Conservation (phyloP, 2,113 vertebrate genomes). For the Lepus europaeus region DNA sequence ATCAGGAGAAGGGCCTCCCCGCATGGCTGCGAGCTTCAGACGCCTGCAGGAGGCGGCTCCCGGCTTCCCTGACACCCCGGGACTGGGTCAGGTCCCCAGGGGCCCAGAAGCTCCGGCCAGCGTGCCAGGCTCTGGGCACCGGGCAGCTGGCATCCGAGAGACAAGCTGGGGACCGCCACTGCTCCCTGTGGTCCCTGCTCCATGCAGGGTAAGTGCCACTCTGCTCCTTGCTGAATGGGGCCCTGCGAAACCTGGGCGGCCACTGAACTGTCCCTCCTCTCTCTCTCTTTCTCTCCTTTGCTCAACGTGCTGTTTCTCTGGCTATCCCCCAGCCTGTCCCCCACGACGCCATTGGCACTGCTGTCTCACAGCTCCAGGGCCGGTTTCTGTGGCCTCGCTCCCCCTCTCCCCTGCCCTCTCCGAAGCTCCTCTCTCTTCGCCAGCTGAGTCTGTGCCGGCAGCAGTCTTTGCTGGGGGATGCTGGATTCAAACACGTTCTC, state of each 20-base stretch:
- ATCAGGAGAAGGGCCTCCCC: conserved; percentile 91
- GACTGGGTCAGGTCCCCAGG: conserved; percentile 87
- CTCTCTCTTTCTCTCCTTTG: not conserved
- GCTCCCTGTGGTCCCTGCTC: not conserved
- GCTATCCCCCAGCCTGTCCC: too few species aligned
- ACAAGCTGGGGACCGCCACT: conserved; percentile 53
- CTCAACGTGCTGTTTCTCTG: not conserved
- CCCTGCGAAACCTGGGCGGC: not conserved
- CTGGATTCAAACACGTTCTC: fast-evolving
- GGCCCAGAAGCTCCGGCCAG: conserved; percentile 86
- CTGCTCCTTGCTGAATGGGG: fast-evolving
- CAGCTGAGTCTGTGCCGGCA: fast-evolving
- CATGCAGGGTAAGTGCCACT: too few species aligned
- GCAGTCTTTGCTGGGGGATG: too few species aligned
- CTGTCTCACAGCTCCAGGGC: too few species aligned
- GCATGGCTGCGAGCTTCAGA: conserved; percentile 85
- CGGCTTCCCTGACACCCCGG: conserved; percentile 88
- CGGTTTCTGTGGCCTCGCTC: not conserved
- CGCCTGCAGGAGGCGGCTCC: conserved; percentile 87
- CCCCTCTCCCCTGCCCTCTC: not conserved
- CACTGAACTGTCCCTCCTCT: fast-evolving
- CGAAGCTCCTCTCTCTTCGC: too few species aligned
- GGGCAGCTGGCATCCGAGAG: conserved; percentile 42
- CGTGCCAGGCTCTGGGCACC: conserved; percentile 87
- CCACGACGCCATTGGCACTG: too few species aligned